A percentile compares a stretch with the other conserved stretches of the same genome.
These are phyloP conservation scores for Pelecanoides urinatrix DNA, from an alignment of 2,113 vertebrate species.

Conservation along the genomic window DNA sequence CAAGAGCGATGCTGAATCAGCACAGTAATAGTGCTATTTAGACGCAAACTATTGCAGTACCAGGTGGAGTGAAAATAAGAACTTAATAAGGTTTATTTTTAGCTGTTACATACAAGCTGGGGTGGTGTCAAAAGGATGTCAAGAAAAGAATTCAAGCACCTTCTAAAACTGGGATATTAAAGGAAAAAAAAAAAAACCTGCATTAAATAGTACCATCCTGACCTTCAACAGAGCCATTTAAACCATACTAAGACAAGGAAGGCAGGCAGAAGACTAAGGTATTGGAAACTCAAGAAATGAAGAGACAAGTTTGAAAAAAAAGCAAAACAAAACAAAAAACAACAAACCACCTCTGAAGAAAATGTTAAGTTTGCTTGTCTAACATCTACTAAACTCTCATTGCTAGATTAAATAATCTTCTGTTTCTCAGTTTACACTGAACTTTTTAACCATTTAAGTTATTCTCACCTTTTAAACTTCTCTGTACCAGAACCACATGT, in stretches of 20 bases:
- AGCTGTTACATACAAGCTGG: background rate
- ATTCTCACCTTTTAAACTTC: background rate
- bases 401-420: background rate
- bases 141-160: background rate
- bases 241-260: background rate
- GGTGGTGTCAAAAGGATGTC: background rate
- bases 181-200: background rate
- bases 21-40: background rate
- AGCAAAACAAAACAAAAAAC: background rate
- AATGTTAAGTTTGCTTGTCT: background rate
- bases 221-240: background rate
- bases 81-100: background rate
- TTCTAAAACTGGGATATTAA: background rate
- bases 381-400: background rate
- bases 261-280: background rate
- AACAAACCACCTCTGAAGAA: background rate
- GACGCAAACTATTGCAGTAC: background rate
- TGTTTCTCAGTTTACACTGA: background rate
- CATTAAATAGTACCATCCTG: background rate
- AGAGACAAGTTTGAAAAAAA: background rate
- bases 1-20: background rate
- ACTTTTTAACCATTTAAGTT: background rate
- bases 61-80: background rate
- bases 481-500: background rate
- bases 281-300: background rate